Evolutionary conservation across 2,113 vertebrate species (phyloP).

Genomic region (human (Homo sapiens)): DNA sequence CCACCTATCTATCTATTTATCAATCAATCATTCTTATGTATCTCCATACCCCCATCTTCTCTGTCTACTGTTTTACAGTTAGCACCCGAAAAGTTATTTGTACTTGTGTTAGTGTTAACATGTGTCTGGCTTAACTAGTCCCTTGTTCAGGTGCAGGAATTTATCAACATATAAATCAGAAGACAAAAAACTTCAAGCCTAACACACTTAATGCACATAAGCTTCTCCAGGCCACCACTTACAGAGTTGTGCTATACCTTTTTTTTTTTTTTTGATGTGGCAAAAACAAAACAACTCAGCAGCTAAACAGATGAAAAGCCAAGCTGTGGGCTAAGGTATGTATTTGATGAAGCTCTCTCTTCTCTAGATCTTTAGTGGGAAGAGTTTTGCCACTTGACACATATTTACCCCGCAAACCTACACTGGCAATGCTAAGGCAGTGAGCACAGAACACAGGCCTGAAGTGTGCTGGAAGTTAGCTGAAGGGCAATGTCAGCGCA

Average conservation of each 20-base stretch:
- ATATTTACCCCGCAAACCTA: not conserved
- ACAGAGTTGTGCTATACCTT: too few species aligned
- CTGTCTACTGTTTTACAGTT: not conserved
- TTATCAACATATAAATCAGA: not conserved
- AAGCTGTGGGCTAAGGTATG: not conserved
- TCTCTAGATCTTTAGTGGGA: not conserved
- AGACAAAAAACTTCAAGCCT: not conserved
- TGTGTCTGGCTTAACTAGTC: not conserved
- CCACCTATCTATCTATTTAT: not conserved
- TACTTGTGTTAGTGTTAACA: not conserved
- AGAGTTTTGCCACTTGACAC: not conserved
- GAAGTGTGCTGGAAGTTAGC: not conserved
- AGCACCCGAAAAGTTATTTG: too few species aligned
- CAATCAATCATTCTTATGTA: not conserved
- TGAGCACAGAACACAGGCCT: not conserved
- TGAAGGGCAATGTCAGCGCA: not conserved
- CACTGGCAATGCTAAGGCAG: not conserved
- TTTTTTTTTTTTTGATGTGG: not conserved
- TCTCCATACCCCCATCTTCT: not conserved
- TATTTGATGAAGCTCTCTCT: not conserved
- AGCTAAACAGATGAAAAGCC: not conserved
- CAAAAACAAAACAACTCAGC: not conserved
- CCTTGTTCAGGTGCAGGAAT: not conserved
- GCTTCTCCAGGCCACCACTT: not conserved
- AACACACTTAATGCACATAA: fast-evolving